Evolutionary conservation across 2,113 vertebrate species (phyloP).

Genomic region (Cyprinodon brontotheroides): DNA sequence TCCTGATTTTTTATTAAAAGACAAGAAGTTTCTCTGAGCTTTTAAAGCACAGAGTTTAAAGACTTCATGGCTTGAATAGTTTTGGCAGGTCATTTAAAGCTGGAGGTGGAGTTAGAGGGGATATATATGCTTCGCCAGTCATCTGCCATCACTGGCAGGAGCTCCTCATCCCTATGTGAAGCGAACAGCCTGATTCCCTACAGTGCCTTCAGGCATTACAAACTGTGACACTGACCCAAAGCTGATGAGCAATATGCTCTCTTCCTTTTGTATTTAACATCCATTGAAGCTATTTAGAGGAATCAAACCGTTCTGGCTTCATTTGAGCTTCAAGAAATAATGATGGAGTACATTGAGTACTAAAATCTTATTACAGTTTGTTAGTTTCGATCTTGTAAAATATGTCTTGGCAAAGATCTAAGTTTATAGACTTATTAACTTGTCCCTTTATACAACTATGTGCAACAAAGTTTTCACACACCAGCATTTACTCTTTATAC

Average conservation of each 20-base stretch:
- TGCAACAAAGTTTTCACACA: too few species aligned
- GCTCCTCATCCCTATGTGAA: conserved; percentile 22
- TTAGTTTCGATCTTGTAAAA: background rate
- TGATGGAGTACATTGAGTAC: background rate
- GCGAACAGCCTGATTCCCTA: conserved; percentile 6
- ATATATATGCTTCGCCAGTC: conserved; percentile 55
- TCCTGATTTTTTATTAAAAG: background rate
- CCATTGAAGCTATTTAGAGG: background rate
- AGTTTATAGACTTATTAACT: background rate
- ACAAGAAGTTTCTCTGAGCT: conserved; percentile 14
- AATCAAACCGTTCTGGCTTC: background rate
- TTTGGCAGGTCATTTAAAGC: conserved; percentile 62
- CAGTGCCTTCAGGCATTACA: conserved; percentile 38
- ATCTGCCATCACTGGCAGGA: conserved; percentile 66
- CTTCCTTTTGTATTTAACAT: conserved; percentile 21
- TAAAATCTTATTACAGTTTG: background rate
- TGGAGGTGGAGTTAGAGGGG: conserved; percentile 45
- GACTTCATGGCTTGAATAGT: background rate
- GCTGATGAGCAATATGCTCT: conserved; percentile 34
- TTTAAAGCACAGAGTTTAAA: conserved; percentile 7
- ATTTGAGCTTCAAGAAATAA: background rate
- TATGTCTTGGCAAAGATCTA: background rate
- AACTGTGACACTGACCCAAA: conserved; percentile 31
- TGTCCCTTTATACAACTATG: too few species aligned
- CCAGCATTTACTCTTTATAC: too few species aligned